phyloP scores from a whole-genome alignment of 2,797 vertebrate genomes.

The Carapus acus region DNA sequence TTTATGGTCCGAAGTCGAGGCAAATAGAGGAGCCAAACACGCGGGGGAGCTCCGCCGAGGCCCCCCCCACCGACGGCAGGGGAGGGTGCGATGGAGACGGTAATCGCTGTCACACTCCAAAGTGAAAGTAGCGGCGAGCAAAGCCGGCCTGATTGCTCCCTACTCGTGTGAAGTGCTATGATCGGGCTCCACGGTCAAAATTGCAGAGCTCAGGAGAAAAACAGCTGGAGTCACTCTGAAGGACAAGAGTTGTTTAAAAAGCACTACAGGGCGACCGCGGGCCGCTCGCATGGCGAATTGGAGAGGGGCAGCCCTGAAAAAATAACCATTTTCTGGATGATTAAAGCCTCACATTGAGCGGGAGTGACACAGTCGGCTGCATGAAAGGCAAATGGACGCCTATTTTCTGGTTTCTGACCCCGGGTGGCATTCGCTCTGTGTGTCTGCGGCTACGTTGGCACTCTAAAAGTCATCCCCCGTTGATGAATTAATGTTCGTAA shows the following conservation, averaged over 20 bases:
- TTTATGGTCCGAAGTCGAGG: no score
- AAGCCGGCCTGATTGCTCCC: slow-evolving; percentile 45
- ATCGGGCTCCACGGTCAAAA: slow-evolving; percentile 35
- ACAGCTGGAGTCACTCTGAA: slow-evolving; percentile 25
- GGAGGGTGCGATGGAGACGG: slow-evolving; percentile 9
- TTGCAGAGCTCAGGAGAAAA: slow-evolving; percentile 36
- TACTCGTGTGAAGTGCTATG: slow-evolving; percentile 31
- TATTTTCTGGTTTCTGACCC: not conserved
- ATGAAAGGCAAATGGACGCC: not conserved
- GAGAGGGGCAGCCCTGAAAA: not conserved
- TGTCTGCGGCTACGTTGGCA: not conserved
- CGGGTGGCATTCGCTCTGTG: not conserved
- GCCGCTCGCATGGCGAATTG: slow-evolving; percentile 8
- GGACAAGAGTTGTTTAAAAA: slow-evolving; percentile 33
- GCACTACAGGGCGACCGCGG: not conserved
- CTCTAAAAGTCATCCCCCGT: slow-evolving; percentile 2
- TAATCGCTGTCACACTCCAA: slow-evolving; percentile 14
- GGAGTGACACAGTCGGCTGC: not conserved
- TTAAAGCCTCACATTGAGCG: not conserved
- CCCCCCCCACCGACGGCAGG: no score
- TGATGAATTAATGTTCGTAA: not conserved
- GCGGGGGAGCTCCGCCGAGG: no score
- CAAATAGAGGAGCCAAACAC: no score
- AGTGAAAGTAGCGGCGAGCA: slow-evolving; percentile 18
- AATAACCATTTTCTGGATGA: not conserved